phyloP scores from a whole-genome alignment of 2,113 vertebrate species.

The Bubo scandiacus region DNA sequence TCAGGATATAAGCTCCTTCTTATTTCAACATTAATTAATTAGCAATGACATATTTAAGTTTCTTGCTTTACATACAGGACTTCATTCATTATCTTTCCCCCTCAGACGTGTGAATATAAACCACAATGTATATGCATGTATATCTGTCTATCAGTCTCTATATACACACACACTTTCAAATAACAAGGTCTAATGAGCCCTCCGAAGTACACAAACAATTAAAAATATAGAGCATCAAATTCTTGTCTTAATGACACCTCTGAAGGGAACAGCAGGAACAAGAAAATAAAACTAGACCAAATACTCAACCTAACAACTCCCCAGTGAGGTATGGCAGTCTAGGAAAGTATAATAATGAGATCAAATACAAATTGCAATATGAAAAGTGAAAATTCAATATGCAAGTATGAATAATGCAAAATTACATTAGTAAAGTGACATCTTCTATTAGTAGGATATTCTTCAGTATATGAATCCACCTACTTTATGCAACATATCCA shows the following conservation, averaged over 20 bases:
- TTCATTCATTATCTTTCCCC: background rate
- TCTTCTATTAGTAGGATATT: background rate
- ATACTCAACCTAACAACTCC: constrained; percentile 41
- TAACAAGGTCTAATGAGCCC: constrained; percentile 1
- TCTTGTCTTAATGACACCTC: constrained; percentile 17
- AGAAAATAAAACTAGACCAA: constrained; percentile 58
- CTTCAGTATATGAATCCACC: background rate
- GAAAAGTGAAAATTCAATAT: constrained; percentile 56
- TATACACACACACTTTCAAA: background rate
- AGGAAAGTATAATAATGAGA: constrained; percentile 44
- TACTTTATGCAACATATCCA: background rate
- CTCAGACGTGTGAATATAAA: background rate
- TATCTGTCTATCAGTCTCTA: background rate
- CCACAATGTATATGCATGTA: background rate
- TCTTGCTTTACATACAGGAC: background rate
- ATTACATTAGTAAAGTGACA: constrained; percentile 13
- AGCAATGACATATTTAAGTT: background rate
- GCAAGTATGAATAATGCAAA: constrained; percentile 50
- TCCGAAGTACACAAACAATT: constrained; percentile 9
- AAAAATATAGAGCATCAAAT: constrained; percentile 36
- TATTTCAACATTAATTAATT: background rate
- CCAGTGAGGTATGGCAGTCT: background rate
- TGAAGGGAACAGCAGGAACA: constrained; percentile 12
- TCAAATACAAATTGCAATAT: constrained; percentile 38
- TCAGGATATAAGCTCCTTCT: background rate